Conservation (phyloP, 2,888 invertebrate genomes). For the Aleiodes alternator region DNA sequence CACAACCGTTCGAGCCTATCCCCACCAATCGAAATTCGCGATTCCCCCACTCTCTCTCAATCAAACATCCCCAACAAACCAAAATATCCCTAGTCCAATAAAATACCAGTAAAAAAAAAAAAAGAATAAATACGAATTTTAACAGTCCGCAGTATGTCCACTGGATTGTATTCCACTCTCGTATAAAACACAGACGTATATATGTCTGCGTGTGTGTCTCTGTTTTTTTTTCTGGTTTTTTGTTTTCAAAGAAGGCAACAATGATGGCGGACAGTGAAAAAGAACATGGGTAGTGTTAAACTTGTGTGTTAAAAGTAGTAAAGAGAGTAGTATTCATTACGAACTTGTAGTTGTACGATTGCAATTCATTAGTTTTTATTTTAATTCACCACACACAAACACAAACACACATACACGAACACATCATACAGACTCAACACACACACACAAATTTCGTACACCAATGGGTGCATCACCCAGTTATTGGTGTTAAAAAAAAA, state of each 20-base stretch:
- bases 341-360: conserved; percentile 50
- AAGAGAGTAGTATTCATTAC: conserved; percentile 54
- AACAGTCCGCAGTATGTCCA: background rate
- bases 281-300: conserved; percentile 61
- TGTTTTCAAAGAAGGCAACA: conserved; percentile 56
- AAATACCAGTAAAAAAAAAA: too few species aligned
- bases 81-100: too few species aligned
- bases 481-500: background rate
- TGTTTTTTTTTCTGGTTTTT: conserved; percentile 14
- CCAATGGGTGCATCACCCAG: background rate
- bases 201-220: too few species aligned
- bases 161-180: too few species aligned
- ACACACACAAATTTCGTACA: too few species aligned
- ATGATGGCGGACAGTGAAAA: conserved; percentile 64
- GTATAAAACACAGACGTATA: too few species aligned
- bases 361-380: conserved; percentile 32
- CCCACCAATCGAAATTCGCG: too few species aligned
- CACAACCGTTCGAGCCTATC: too few species aligned
- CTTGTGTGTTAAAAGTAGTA: conserved; percentile 53
- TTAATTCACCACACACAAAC: background rate
- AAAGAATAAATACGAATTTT: background rate
- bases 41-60: too few species aligned
- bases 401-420: background rate
- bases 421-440: background rate
- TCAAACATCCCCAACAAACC: too few species aligned